These are phyloP conservation scores for Hyppa rectilinea DNA, from an alignment of 2,888 invertebrate genomes.

Conservation along the genomic window DNA sequence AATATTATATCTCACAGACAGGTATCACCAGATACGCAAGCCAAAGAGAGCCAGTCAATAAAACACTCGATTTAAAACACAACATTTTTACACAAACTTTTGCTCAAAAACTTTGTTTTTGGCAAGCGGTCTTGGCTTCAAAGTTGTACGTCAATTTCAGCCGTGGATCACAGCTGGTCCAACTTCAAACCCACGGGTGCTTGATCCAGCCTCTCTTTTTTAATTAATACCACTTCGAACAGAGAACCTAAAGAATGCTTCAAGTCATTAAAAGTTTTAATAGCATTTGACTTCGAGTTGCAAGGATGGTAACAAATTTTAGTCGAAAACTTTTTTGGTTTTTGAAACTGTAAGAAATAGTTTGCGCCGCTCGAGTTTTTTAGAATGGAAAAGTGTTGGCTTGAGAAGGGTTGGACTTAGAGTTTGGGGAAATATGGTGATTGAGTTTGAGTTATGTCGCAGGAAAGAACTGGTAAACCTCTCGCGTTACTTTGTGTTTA, in stretches of 20 bases:
- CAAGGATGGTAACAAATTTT: constrained; percentile 85
- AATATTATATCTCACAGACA: constrained; percentile 24
- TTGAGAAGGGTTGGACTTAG: constrained; percentile 37
- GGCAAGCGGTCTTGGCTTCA: constrained; percentile 69
- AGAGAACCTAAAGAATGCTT: constrained; percentile 88
- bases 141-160: constrained; percentile 67
- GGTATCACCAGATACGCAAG: constrained; percentile 19
- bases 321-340: constrained; percentile 81
- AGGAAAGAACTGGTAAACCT: not conserved
- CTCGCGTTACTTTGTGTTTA: constrained; percentile 4
- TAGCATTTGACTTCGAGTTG: constrained; percentile 86
- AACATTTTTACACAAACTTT: constrained; percentile 70
- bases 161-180: constrained; percentile 70
- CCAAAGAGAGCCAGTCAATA: constrained; percentile 58
- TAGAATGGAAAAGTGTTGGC: constrained; percentile 51
- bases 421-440: constrained; percentile 48
- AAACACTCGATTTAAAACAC: constrained; percentile 63
- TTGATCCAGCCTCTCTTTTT: constrained; percentile 87
- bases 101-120: constrained; percentile 69
- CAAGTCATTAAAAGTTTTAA: constrained; percentile 90
- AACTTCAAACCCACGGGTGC: constrained; percentile 75
- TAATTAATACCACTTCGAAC: constrained; percentile 90
- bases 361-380: constrained; percentile 61
- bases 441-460: constrained; percentile 33
- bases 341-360: constrained; percentile 73